A percentile compares a stretch with the other conserved stretches of the same genome.
These are phyloP conservation scores for Eupleurogrammus muticus DNA, from an alignment of 2,797 vertebrate genomes.

Conservation along the genomic window DNA sequence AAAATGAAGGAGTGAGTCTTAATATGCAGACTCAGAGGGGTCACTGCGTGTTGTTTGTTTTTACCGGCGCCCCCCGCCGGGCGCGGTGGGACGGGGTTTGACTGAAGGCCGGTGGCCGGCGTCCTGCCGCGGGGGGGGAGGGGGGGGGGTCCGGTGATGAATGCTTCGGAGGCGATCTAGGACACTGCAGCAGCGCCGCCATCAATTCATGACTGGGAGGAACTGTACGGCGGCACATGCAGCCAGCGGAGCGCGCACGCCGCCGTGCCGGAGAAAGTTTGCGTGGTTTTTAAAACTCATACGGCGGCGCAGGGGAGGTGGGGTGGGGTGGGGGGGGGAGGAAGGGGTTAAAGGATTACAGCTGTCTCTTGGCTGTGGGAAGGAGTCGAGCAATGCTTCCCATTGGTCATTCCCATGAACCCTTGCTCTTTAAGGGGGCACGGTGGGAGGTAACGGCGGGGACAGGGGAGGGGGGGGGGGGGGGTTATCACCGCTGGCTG, in stretches of 20 bases:
- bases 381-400: constrained; percentile 92
- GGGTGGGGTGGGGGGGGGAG: too few relatives aligned
- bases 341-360: constrained; percentile 91
- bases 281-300: constrained; percentile 68
- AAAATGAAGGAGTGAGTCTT: constrained; percentile 48
- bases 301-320: too few relatives aligned
- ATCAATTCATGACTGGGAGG: constrained; percentile 87
- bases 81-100: constrained; percentile 78
- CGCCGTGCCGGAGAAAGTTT: constrained; percentile 62
- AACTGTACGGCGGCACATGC: too few relatives aligned
- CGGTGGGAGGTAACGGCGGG: constrained; percentile 81
- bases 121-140: constrained; percentile 85
- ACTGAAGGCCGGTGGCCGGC: constrained; percentile 83
- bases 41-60: constrained; percentile 82
- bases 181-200: constrained; percentile 85
- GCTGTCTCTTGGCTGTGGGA: constrained; percentile 97
- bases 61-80: constrained; percentile 78
- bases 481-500: constrained; percentile 75
- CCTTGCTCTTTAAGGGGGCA: constrained; percentile 87
- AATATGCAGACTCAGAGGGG: constrained; percentile 73
- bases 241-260: too few relatives aligned
- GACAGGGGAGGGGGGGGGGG: constrained; percentile 74
- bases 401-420: constrained; percentile 97
- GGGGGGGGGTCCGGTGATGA: constrained; percentile 87
- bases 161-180: constrained; percentile 86